Evolutionary conservation across 2,113 vertebrate species (phyloP), one percentile per base, ranked within the genome.

Genomic region (Herpetotheres cachinnans): DNA sequence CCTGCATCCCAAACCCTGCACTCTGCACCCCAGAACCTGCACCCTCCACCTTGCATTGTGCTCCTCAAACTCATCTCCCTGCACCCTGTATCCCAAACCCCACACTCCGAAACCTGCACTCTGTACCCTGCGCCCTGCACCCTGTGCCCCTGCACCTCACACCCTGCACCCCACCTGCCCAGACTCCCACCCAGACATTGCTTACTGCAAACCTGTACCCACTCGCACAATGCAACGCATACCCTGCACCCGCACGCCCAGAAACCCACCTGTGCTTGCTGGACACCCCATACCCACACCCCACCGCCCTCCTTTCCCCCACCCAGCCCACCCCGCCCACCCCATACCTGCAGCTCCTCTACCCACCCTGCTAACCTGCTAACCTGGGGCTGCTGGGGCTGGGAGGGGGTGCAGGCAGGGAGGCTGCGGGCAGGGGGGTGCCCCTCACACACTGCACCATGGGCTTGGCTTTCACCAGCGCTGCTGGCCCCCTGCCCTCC

Each of bases 141-240:
- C 32, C 29, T 27, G 40, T 40, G 16, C 49, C 59, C 50, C 34
- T 42, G 29, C 14, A 16, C 62, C 20, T 19, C 24, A 29, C 20
- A 46, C 20, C 19, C 55, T 36, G 20, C 42, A 4, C 32, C 70
- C 30, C 46, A 12, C 27, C 62, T 77, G 47, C 47, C 61, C 38
- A 42, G 13, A 2, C 46, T 32, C 55, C 16, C 26, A 24, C 34
- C 44, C 38, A 20, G 14, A 2, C 14, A 7, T 13, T n/a, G 6
- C 22, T 20, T 25, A 29, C 12, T 61, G 40, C 86, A 50, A 8
- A 30, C 42, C 63, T 16, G 16, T 19, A 22, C 76, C 61, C 27
- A 2, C 27, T 34, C 9, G 20, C 38, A 4, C 32, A 3, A 8
- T 19, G 54, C 44, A 46, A 32, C 56, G 76, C 1, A 0, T 3